Evolutionary conservation across 2,113 vertebrate species (phyloP).

Genomic region (Mixornis gularis): DNA sequence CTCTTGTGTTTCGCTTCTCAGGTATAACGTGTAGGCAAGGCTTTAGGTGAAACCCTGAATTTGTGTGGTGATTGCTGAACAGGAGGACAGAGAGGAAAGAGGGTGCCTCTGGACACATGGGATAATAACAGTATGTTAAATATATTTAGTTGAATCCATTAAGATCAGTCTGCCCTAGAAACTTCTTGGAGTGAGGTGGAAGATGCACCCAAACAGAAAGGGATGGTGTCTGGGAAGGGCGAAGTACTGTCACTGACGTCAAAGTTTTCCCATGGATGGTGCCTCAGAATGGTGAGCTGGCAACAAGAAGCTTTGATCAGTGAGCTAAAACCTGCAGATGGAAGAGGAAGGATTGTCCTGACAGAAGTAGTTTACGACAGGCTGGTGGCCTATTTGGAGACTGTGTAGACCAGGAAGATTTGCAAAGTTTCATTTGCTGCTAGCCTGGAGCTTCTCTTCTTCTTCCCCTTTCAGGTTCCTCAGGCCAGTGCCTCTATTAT

Average conservation of each 20-base stretch:
- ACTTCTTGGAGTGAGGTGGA: neutral
- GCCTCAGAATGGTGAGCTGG: neutral
- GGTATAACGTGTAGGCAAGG: rapidly evolving
- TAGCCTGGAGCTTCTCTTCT: neutral
- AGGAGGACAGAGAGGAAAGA: neutral
- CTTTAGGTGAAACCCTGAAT: neutral
- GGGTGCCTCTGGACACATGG: neutral
- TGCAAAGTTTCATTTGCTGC: neutral
- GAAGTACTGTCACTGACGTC: rapidly evolving
- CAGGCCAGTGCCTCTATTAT: neutral
- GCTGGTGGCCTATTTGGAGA: neutral
- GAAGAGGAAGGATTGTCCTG: neutral
- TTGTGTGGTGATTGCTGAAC: neutral
- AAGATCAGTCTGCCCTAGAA: neutral
- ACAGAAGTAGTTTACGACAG: neutral
- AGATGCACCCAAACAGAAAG: neutral
- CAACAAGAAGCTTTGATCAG: neutral
- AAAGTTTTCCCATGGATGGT: neutral
- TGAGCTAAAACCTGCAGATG: neutral
- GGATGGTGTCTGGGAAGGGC: neutral
- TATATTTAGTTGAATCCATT: neutral
- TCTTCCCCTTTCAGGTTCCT: neutral
- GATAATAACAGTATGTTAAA: neutral
- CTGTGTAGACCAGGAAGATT: neutral
- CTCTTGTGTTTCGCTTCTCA: neutral